Conservation (phyloP, 2,797 vertebrate species). For the Pterois miles region DNA sequence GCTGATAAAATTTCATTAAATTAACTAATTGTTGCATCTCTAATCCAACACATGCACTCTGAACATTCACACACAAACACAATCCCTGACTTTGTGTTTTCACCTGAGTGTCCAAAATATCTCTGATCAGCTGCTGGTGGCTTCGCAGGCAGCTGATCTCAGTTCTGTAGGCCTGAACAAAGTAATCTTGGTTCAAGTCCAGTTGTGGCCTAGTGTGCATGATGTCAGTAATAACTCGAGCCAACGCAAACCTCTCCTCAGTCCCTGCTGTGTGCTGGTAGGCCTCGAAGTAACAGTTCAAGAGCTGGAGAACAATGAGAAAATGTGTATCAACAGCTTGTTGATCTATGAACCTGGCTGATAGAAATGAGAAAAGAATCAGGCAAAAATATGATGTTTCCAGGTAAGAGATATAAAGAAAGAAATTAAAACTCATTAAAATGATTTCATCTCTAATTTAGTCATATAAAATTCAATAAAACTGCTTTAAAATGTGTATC, state of each 20-base stretch:
- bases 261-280: conserved; percentile 81
- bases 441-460: background rate
- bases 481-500: background rate
- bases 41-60: background rate
- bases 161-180: conserved; percentile 74
- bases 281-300: conserved; percentile 84
- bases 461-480: background rate
- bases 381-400: background rate
- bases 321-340: background rate
- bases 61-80: background rate
- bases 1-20: background rate
- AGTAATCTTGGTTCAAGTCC: conserved; percentile 78
- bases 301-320: conserved; percentile 67
- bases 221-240: conserved; percentile 78
- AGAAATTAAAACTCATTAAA: rapidly evolving
- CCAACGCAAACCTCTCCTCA: conserved; percentile 81
- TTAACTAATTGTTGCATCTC: background rate
- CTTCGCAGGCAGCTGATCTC: conserved; percentile 78
- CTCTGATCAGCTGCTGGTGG: conserved; percentile 78
- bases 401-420: background rate
- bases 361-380: background rate
- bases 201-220: conserved; percentile 76
- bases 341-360: background rate
- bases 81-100: conserved; percentile 1
- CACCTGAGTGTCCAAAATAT: conserved; percentile 77